Percentiles rank a stretch among this genome's conserved stretches.
Conservation (phyloP, 92 coral and sea anemone genomes). For the Epizoanthus illoricatus region DNA sequence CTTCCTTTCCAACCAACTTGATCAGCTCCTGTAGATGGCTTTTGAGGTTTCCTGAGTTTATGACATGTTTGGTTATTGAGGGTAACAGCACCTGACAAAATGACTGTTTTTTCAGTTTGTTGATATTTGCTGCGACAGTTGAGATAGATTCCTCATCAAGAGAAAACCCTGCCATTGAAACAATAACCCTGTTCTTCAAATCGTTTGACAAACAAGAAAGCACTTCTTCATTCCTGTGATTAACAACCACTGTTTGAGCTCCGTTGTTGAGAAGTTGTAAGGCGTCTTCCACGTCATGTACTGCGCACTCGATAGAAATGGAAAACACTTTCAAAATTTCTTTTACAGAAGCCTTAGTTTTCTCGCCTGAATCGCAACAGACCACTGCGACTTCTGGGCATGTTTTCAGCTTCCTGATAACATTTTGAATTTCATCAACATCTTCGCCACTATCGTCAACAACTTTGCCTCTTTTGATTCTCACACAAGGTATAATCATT, state of each 20-base stretch:
- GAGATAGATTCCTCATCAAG: conserved; percentile 10
- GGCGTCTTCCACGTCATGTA: conserved; percentile 17
- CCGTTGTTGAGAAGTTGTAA: conserved; percentile 40
- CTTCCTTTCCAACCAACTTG: conserved; percentile 24
- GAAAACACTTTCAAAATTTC: conserved; percentile 16
- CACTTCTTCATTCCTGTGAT: conserved; percentile 1
- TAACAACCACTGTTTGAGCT: conserved; percentile 29
- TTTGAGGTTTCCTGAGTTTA: conserved; percentile 21
- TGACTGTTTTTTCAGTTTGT: conserved; percentile 1
- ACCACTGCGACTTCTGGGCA: conserved; percentile 41
- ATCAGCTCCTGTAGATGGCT: conserved; percentile 20
- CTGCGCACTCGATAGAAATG: conserved; percentile 18
- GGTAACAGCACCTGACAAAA: conserved; percentile 9
- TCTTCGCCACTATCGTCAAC: conserved; percentile 20
- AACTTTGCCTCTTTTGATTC: conserved; percentile 31
- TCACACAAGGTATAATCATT: conserved; percentile 52
- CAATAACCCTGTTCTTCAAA: conserved; percentile 2
- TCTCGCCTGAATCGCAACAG: conserved; percentile 26
- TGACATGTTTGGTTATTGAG: background rate
- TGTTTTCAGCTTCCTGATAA: conserved; percentile 17
- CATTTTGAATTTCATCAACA: conserved; percentile 9
- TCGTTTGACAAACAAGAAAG: conserved; percentile 14
- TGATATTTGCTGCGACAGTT: conserved; percentile 11
- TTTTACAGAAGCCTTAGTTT: conserved; percentile 29
- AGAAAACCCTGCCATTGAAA: background rate